phyloP scores from a whole-genome alignment of 2,888 invertebrate genomes.

The Diaprepes abbreviatus region DNA sequence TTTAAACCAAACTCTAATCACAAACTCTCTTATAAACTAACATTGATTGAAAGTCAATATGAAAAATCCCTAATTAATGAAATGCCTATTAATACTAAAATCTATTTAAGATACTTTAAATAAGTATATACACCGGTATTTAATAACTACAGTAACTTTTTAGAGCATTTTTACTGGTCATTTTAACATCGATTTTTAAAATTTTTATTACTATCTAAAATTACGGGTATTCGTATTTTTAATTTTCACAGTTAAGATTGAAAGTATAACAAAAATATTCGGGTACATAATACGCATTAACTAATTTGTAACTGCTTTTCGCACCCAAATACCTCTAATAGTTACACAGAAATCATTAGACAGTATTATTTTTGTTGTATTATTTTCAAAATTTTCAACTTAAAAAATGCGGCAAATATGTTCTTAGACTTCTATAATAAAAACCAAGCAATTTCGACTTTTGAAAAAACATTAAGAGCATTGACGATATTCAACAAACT shows the following conservation, averaged over 20 bases:
- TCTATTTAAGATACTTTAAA: slow-evolving; percentile 21
- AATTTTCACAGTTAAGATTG: slow-evolving; percentile 2
- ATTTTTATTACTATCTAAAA: slow-evolving; percentile 17
- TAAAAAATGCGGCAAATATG: too few relatives aligned
- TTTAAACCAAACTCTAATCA: too few relatives aligned
- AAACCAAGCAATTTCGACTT: too few relatives aligned
- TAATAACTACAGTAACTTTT: slow-evolving; percentile 52
- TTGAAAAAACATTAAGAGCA: too few relatives aligned
- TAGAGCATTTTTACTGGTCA: slow-evolving; percentile 51
- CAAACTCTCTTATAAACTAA: too few relatives aligned
- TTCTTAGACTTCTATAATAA: too few relatives aligned
- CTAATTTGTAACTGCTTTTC: not conserved
- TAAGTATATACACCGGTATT: slow-evolving; percentile 55
- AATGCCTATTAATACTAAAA: slow-evolving; percentile 3
- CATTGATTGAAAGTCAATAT: not conserved
- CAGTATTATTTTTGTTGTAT: too few relatives aligned
- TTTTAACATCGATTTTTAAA: slow-evolving; percentile 17
- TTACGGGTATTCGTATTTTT: slow-evolving; percentile 5
- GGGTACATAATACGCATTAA: not conserved
- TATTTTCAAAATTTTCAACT: too few relatives aligned
- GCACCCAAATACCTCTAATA: not conserved
- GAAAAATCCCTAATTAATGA: not conserved
- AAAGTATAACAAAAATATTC: too few relatives aligned
- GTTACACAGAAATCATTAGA: slow-evolving; percentile 1
- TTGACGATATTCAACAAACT: too few relatives aligned